phyloP scores from a whole-genome alignment of 1,140 invertebrate species.

The Apolygus lucorum region DNA sequence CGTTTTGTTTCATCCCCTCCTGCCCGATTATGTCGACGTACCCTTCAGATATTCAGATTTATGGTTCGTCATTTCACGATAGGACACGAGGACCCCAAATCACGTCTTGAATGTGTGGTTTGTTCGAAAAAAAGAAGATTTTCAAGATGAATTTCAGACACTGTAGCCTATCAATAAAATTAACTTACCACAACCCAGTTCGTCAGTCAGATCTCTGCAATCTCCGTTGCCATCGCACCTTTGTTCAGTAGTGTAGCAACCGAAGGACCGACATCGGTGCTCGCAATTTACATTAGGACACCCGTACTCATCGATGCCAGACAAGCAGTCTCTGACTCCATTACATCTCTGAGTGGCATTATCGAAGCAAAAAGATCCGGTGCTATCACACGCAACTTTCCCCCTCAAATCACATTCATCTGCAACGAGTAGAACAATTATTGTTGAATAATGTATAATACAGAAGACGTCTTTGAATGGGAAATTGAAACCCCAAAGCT shows the following conservation, averaged over 20 bases:
- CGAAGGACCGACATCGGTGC: constrained; percentile 1
- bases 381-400: background rate
- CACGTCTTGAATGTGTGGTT: too few species aligned
- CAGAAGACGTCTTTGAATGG: background rate
- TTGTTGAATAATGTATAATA: background rate
- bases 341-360: constrained; percentile 24
- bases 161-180: too few species aligned
- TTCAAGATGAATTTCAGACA: too few species aligned
- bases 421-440: too few species aligned
- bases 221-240: constrained; percentile 29
- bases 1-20: too few species aligned
- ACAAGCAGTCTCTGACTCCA: constrained; percentile 10
- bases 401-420: background rate
- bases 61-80: too few species aligned
- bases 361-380: constrained; percentile 15
- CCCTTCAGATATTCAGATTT: too few species aligned
- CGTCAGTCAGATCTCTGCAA: constrained; percentile 31
- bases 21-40: too few species aligned
- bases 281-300: constrained; percentile 23
- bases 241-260: constrained; percentile 26
- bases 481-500: background rate
- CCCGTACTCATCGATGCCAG: background rate
- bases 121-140: too few species aligned
- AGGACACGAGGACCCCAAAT: too few species aligned
- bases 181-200: constrained; percentile 32